A percentile compares a stretch with the other conserved stretches of the same genome.
phyloP scores from a whole-genome alignment of 2,113 vertebrate species.

The Oreochromis aureus region DNA sequence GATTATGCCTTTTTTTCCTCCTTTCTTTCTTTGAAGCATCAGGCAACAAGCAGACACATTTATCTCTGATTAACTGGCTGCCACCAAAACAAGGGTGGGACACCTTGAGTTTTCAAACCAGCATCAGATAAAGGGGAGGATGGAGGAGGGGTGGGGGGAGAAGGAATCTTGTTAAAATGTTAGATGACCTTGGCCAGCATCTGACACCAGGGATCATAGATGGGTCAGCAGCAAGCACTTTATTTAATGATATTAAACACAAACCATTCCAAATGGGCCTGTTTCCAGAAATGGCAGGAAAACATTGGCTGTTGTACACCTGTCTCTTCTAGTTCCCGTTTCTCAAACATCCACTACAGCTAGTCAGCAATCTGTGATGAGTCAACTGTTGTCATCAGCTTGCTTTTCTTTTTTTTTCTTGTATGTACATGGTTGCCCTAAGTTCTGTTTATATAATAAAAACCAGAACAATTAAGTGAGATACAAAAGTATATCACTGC shows the following conservation, averaged over 20 bases:
- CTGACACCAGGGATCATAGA: slow-evolving; percentile 69
- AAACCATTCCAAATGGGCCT: slow-evolving; percentile 49
- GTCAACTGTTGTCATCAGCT: not conserved
- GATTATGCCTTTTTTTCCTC: not conserved
- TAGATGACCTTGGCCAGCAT: slow-evolving; percentile 71
- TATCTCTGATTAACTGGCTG: slow-evolving; percentile 39
- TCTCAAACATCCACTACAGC: not conserved
- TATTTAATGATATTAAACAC: slow-evolving; percentile 71
- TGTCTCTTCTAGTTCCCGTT: not conserved
- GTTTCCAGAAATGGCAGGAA: slow-evolving; percentile 37
- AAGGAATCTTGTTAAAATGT: slow-evolving; percentile 76
- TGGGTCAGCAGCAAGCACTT: slow-evolving; percentile 72
- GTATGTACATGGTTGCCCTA: not conserved
- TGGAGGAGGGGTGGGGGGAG: not conserved
- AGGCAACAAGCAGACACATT: slow-evolving; percentile 45
- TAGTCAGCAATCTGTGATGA: not conserved
- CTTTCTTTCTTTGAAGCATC: slow-evolving; percentile 10
- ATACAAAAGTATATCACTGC: not conserved
- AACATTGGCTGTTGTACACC: slow-evolving; percentile 14
- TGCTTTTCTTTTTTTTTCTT: not conserved
- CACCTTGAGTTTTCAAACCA: slow-evolving; percentile 59
- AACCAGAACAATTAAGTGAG: not conserved
- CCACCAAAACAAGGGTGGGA: slow-evolving; percentile 36
- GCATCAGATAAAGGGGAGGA: slow-evolving; percentile 51
- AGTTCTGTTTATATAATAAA: not conserved